Evolutionary conservation across 2,113 vertebrate genomes (phyloP), one percentile per base, ranked within the genome.

Genomic region (Odocoileus virginianus): DNA sequence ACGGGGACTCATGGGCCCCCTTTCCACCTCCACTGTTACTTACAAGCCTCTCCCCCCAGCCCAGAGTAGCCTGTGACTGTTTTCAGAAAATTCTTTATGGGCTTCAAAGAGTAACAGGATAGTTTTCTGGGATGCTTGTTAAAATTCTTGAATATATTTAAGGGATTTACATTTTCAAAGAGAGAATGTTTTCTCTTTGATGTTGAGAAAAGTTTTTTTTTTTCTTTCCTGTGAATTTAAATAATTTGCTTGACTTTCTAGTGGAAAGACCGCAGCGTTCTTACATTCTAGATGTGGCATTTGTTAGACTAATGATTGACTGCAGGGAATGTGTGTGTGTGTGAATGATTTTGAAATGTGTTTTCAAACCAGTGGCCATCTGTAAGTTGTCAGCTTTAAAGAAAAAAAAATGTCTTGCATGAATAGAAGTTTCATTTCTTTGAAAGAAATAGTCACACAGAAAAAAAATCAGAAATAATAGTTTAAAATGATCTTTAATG

Each of bases 161-260:
- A 97, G 79, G 93, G 97, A 97, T 97, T 97, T 97, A 74, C 89
- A 96, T 97, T 95, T 98, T 98, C 97, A 98, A 98, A 98, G 96
- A 93, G 85, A 94, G 89, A 93, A 91, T 95, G 94, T 74, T 97
- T 97, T 97, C 91, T 94, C 87, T 98, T 98, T 98, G 98, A 98
- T 97, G 98, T 96, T 87, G 52, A 96, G 47, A 86, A 92, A 94
- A 60, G 27, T 89, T 95, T 85, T 71, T n/a, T 7, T 47, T 57
- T 97, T 30, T 33, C 43, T 57, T 97, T 30, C 43, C 86, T 91
- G 60, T 93, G 89, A 96, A 97, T 98, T 98, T 98, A 97, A 97
- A 87, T 97, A 84, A 94, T 98, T 96, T 94, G 90, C 83, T 84
- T 95, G 57, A 64, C 57, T 91, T 96, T 97, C 54, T 89, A 55